Base-by-base conservation (phyloP, 2,888 invertebrate species). In the Parthenolecanium corni region DNA sequence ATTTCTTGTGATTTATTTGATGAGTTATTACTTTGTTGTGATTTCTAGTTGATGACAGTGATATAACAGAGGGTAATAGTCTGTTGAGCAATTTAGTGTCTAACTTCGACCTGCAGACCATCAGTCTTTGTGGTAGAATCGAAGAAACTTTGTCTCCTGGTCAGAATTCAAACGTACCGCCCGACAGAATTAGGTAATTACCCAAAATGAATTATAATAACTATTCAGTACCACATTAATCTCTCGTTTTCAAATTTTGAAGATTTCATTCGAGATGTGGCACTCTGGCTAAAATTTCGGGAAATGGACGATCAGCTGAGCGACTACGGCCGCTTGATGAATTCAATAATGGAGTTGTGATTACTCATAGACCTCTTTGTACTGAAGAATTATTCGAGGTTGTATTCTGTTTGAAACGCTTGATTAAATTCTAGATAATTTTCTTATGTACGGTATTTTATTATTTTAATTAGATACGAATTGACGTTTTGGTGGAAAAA, bases 281-380 rank as follows among this genome's bases (percentile, higher is more conserved):
- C 0, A 83, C 86, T 14, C 76, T 94, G 65, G 89, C 95, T 0
- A 91, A 89, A 73, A 76, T 95, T 23, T 84, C 89, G 0, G 83
- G 84, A 68, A 86, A 86, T 52, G 68, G 66, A 12, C 65, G 91
- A 67, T 85, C 89, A 3, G 93, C 93, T 0, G 90, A 93, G 72
- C 79, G 95, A 65, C 81, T 88, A 62, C 80, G 91, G 64, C 93
- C 94, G 0, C 75, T 89, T 5, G 93, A 93, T 71, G 94, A 95
- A 74, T 95, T 94, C 73, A 94, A 95, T 73, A 93, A 95, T 74
- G 94, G 92, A 0, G 92, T 95, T 2, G 91, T 94, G 1, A 91
- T 95, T 89, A 94, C 93, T 1, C 89, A 91, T 71, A 79, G 95
- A 44, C 85, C 90, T 0, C 76, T 96, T 3, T 79, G 81, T 65